Base-by-base conservation (phyloP, 2,113 vertebrate genomes). In the Gasterosteus nipponicus region DNA sequence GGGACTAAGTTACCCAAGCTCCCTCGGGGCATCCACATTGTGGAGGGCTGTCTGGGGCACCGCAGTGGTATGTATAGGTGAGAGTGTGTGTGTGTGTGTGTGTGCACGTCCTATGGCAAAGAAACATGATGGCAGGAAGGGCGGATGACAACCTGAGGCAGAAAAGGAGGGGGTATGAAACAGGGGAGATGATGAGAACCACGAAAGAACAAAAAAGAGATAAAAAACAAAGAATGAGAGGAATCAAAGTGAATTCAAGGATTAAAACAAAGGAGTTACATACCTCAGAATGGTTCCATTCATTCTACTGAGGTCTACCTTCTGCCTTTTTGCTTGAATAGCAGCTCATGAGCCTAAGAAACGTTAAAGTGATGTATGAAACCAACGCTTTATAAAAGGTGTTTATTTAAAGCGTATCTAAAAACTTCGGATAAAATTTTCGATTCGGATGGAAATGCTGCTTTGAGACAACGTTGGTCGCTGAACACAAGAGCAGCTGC, bases 11-110 rank as follows among this genome's bases (percentile, higher is more conserved):
- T 91, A 90, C 92, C 83, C 83, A 86, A 84, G 92, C 92, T 86
- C 90, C 93, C 94, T 83, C 77, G 94, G 92, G 95, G 93, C 87
- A 77, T 87, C 88, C 91, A 93, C 84, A 89, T 89, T 94, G 39
- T 86, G 63, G 85, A 92, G 87, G 92, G 89, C 89, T 91, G 89
- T 93, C 93, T 95, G 92, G 81, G 84, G 77, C 73, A 85, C 71
- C 31, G 5, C 74, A 82, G 54, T 65, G 67, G 83, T 91, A 82
- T 84, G 75, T 86, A 64, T 67, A 77, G 74, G 85, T 81, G 73
- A 12, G 74, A 81, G 61, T 71, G 47, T 71, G 68, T 54, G 51
- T 70, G 42, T 39, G 51, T 58, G 39, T 46, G 59, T 41, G 44
- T 68, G 62, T 66, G 57, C 46, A 8, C 0, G 10, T 44, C 12